Base-by-base conservation (phyloP, 1,140 invertebrate genomes). In the Neodiprion fabricii region DNA sequence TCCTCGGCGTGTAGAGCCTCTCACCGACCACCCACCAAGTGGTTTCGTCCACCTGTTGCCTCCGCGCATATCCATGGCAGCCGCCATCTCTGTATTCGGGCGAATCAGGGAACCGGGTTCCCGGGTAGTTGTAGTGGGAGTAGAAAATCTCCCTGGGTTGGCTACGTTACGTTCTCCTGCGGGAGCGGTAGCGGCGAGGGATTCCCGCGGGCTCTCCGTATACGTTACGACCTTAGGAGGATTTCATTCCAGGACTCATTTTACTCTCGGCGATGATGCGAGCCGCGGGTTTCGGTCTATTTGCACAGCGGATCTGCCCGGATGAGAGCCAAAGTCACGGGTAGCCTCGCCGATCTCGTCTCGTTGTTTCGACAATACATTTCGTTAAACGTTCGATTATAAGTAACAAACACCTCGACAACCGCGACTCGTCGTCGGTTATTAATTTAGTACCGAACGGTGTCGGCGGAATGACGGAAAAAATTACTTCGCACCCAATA, bases 171-270 rank as follows among this genome's bases (percentile, higher is more conserved):
- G 53, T 61, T 61, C 11, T 61, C 53, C 53, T 61, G n/a, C 53
- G 53, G 53, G 53, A 61, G 53, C 53, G n/a, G 53, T n/a, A 12
- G 11, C 53, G 53, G 11, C 53, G 11, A 61, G 11, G 11, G 11
- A 61, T 61, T 61, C 53, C 53, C 53, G 53, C 53, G 53, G 53
- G 53, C 53, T 61, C 11, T n/a, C n/a, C n/a, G 53, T n/a, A 61
- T 11, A 61, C 53, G 28, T 40, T 40, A 40, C 28, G 28, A 40
- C 53, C 53, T 11, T 11, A 12, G 11, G 28, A 61, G 11, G 11
- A 11, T 40, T n/a, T 61, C 53, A 61, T 61, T 61, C 53, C 53
- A 61, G 53, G 53, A 61, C 53, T 61, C 11, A 61, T 61, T 61
- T 11, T 61, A 61, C 53, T n/a, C 53, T 61, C 53, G 53, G 53